These are phyloP conservation scores for Euproctis similis DNA, from an alignment of 2,888 invertebrate genomes.

Conservation along the genomic window DNA sequence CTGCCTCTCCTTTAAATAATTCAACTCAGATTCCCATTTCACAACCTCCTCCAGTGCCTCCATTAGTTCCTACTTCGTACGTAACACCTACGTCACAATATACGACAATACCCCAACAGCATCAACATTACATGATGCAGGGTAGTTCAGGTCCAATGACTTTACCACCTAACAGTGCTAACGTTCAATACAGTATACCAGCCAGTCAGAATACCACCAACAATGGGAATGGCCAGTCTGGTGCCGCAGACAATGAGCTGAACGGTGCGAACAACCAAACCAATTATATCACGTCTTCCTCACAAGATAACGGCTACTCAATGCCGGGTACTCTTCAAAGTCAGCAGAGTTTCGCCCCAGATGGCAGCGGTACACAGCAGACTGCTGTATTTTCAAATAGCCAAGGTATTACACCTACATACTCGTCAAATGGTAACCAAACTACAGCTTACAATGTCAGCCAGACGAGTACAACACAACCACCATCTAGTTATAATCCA, in stretches of 20 bases:
- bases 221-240: conserved; percentile 47
- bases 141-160: conserved; percentile 42
- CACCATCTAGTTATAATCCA: conserved; percentile 44
- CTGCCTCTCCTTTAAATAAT: conserved; percentile 47
- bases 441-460: conserved; percentile 35
- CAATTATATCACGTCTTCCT: conserved; percentile 61
- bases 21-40: conserved; percentile 42
- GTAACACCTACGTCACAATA: conserved; percentile 59
- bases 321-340: conserved; percentile 40
- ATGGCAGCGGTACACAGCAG: conserved; percentile 41
- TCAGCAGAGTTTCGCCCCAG: conserved; percentile 45
- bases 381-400: conserved; percentile 39
- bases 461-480: conserved; percentile 44
- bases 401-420: conserved; percentile 42
- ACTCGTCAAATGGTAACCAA: conserved; percentile 42
- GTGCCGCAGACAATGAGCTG: conserved; percentile 42
- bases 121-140: conserved; percentile 64
- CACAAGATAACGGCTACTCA: conserved; percentile 53
- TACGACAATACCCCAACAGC: conserved; percentile 51
- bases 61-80: conserved; percentile 51
- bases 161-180: conserved; percentile 44
- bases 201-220: conserved; percentile 39
- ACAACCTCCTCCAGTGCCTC: conserved; percentile 50
- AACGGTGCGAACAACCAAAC: conserved; percentile 50
- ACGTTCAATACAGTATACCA: conserved; percentile 52